A percentile compares a stretch with the other conserved stretches of the same genome.
Conservation (phyloP, 2,113 vertebrate genomes). For the Aplodontia rufa region DNA sequence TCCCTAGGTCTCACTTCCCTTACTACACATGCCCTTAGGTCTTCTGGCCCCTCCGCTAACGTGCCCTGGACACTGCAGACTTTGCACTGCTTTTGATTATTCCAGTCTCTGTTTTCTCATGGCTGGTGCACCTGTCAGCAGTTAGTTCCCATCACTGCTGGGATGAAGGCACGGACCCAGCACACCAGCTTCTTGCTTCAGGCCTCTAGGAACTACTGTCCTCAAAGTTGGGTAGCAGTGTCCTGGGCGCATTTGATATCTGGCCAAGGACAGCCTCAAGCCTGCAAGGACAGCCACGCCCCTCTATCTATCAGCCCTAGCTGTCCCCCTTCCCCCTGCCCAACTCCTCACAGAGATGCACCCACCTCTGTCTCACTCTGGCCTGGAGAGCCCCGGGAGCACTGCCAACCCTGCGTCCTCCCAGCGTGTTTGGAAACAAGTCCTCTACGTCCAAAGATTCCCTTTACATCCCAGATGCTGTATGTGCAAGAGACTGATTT, state of each 20-base stretch:
- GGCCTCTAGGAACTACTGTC: accelerated
- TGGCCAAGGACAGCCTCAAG: too few species aligned
- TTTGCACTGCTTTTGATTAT: neutral
- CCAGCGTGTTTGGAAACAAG: neutral
- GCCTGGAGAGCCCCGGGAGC: neutral
- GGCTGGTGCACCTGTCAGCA: neutral
- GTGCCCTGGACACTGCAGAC: neutral
- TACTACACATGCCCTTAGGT: accelerated
- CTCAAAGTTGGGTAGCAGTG: neutral
- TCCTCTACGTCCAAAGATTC: neutral
- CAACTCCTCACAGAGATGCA: neutral
- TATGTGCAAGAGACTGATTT: neutral
- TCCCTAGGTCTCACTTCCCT: neutral
- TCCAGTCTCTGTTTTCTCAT: neutral
- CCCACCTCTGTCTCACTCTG: neutral
- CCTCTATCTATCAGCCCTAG: too few species aligned
- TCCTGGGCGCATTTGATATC: too few species aligned
- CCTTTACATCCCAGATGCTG: neutral
- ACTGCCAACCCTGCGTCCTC: neutral
- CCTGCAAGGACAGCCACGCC: neutral
- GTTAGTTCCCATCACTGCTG: neutral
- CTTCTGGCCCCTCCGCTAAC: neutral
- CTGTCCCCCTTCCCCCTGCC: too few species aligned
- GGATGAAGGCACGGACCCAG: neutral
- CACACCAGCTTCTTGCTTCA: neutral